phyloP scores from a whole-genome alignment of 2,888 invertebrate species.

The Meghimatium bilineatum region DNA sequence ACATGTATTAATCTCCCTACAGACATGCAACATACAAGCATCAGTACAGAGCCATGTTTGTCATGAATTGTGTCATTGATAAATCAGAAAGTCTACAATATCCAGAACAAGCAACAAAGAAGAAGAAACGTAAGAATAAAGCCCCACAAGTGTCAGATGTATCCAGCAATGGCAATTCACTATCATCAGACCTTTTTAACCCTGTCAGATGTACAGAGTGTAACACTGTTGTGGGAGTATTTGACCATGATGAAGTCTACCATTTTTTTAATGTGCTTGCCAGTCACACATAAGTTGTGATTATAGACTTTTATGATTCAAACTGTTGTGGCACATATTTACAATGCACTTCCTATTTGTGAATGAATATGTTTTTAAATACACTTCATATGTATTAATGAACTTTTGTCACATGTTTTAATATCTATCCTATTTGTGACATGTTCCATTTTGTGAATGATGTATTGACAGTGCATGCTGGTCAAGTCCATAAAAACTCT shows the following conservation, averaged over 20 bases:
- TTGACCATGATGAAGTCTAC: conserved; percentile 80
- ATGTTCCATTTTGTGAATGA: too few species aligned
- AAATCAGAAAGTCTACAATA: conserved; percentile 69
- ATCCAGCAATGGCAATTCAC: conserved; percentile 1
- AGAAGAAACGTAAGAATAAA: conserved; percentile 58
- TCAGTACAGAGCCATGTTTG: conserved; percentile 82
- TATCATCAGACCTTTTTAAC: conserved; percentile 76
- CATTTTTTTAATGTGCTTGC: conserved; percentile 81
- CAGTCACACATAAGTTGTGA: conserved; percentile 75
- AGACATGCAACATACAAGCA: conserved; percentile 80
- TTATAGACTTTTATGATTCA: not conserved
- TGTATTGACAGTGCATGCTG: too few species aligned
- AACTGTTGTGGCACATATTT: not conserved
- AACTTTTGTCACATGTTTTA: not conserved
- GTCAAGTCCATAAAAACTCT: too few species aligned
- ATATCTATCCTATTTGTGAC: not conserved
- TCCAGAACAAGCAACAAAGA: conserved; percentile 71
- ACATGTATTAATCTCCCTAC: conserved; percentile 51
- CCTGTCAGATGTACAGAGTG: conserved; percentile 80
- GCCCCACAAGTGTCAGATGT: not conserved
- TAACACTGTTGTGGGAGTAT: conserved; percentile 80
- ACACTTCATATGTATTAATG: not conserved
- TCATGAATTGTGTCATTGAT: conserved; percentile 80
- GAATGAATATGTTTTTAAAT: not conserved
- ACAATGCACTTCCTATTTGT: not conserved